These are phyloP conservation scores for Phallusia fumigata DNA, from an alignment of 23 tunicate species.

Conservation along the genomic window DNA sequence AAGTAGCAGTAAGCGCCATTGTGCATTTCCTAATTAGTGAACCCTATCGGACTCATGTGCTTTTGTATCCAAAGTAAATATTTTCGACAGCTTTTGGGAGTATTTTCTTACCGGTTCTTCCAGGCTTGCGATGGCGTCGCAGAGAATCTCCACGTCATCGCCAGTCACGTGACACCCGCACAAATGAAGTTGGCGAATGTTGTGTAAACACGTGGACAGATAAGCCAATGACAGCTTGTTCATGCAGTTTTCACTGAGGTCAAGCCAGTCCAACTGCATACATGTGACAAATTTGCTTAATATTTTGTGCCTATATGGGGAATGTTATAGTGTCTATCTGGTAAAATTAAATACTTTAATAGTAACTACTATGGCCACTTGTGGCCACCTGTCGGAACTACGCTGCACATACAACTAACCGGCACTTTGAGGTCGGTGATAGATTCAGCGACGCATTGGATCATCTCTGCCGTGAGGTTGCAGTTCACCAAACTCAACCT, in stretches of 20 bases:
- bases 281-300: no score
- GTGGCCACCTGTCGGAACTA: no score
- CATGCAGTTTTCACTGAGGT: neutral
- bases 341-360: no score
- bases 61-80: no score
- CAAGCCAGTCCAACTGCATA: neutral
- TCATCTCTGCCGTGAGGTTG: neutral
- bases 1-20: no score
- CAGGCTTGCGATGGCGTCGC: neutral
- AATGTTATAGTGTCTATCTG: no score
- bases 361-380: no score
- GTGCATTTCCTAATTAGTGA: no score
- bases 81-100: no score
- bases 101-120: neutral
- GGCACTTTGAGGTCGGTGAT: neutral
- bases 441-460: neutral
- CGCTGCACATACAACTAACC: neutral
- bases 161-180: neutral
- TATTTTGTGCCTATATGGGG: no score
- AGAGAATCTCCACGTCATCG: neutral
- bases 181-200: neutral
- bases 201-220: neutral
- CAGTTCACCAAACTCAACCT: neutral
- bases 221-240: neutral
- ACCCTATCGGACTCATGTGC: no score